Base-by-base conservation (phyloP, 2,888 invertebrate genomes). In the Eristalis intricaria region DNA sequence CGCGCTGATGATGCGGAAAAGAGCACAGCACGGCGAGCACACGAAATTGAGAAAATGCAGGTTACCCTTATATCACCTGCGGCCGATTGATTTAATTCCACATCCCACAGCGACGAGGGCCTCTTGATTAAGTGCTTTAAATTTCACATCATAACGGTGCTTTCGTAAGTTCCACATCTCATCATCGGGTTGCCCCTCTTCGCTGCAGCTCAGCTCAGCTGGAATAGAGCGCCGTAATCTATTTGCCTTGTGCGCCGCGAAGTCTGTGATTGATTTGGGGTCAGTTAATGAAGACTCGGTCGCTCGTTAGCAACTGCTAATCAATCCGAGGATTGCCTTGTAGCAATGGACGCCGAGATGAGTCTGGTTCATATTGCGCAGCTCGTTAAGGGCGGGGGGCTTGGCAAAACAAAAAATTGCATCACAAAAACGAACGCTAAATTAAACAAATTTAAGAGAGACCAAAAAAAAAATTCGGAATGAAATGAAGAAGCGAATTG, bases 61-160 rank as follows among this genome's bases (percentile, higher is more conserved):
- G 70, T 80, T 71, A 84, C 76, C 71, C 84, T 76, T 32, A 66
- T 50, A 81, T 84, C 68, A 81, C 84, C 84, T 84, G 81, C 76
- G 68, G 84, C 32, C 81, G 65, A 76, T 84, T 73, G 81, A 81
- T 64, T 76, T 76, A 81, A 84, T 73, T 73, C 71, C 71, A 75
- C 60, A 26, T 32, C 32, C 32, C 32, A 32, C 32, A 32, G 32
- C 32, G 32, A 32, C 32, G 29, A 71, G 60, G 61, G 66, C 32
- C 58, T 35, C 35, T 76, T 84, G 76, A 84, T 84, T 84, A 84
- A 76, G 66, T 71, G 75, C 10, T 78, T 64, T 64, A 61, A 32
- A 50, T 68, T 50, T 68, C 19, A 35, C 22, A 35, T 13, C 8
- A 70, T 84, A 78, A 78, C 78, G 78, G 40, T 61, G 66, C 1